phyloP scores from a whole-genome alignment of 2,797 vertebrate species.

The Mus caroli region DNA sequence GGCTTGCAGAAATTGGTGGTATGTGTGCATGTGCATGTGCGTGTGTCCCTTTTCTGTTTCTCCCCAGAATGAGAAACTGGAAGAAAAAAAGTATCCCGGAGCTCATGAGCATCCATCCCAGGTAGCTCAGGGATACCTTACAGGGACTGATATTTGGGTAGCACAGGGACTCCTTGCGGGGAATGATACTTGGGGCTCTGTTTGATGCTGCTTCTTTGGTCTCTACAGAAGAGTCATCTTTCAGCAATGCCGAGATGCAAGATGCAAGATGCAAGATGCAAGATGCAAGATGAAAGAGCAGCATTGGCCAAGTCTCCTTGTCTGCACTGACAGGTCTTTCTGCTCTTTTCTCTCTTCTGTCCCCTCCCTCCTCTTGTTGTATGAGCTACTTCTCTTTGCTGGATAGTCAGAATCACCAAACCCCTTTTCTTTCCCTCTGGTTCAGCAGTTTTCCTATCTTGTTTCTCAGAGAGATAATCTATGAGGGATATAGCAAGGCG shows the following conservation, averaged over 20 bases:
- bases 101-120: rapidly evolving
- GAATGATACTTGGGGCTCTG: background rate
- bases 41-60: background rate
- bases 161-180: background rate
- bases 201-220: background rate
- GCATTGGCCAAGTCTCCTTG: background rate
- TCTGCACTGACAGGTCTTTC: background rate
- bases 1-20: background rate
- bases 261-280: no score
- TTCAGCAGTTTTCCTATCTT: background rate
- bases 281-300: no score
- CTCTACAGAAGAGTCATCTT: background rate
- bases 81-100: background rate
- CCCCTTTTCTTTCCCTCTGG: background rate
- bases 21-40: background rate
- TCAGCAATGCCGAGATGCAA: no score
- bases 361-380: background rate
- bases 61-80: background rate
- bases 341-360: background rate
- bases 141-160: background rate
- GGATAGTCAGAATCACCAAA: background rate
- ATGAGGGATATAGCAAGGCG: background rate
- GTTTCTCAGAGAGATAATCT: background rate
- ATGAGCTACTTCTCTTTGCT: background rate
- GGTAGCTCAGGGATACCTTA: background rate